phyloP scores from a whole-genome alignment of 2,888 invertebrate species.

The Eupsilia transversa region DNA sequence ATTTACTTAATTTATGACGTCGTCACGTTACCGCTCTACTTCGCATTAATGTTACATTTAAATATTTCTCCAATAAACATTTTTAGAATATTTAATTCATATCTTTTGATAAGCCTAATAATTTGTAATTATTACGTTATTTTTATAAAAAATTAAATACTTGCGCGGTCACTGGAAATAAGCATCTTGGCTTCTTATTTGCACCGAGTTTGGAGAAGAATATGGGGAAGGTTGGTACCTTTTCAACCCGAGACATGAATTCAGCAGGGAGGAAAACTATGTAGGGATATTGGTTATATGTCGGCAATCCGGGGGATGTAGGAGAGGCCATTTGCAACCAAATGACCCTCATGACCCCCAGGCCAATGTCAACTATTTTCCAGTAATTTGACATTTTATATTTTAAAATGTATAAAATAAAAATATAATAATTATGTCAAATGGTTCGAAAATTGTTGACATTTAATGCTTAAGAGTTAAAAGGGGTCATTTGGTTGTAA shows the following conservation, averaged over 20 bases:
- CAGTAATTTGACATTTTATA: too few relatives aligned
- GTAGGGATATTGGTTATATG: too few relatives aligned
- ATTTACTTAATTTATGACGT: constrained; percentile 51
- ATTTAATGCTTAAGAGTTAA: too few relatives aligned
- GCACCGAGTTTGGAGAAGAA: neutral
- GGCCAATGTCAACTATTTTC: too few relatives aligned
- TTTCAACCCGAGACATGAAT: neutral
- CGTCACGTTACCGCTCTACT: constrained; percentile 54
- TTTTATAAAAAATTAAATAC: neutral
- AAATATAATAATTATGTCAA: too few relatives aligned
- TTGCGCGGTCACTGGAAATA: constrained; percentile 1
- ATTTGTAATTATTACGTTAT: constrained; percentile 42
- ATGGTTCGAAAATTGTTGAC: too few relatives aligned
- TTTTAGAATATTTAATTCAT: constrained; percentile 51
- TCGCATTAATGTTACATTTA: constrained; percentile 60
- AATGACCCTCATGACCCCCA: too few relatives aligned
- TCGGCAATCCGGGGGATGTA: too few relatives aligned
- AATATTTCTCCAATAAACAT: constrained; percentile 62
- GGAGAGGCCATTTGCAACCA: too few relatives aligned
- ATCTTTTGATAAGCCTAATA: constrained; percentile 47
- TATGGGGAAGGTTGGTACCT: neutral
- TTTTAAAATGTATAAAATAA: too few relatives aligned
- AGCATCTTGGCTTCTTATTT: neutral
- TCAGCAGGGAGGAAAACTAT: too few relatives aligned
- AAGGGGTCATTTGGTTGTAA: too few relatives aligned